Percentiles rank a stretch among this genome's conserved stretches.
These are phyloP conservation scores for Mormyrus iriodes DNA, from an alignment of 2,113 vertebrate species.

Conservation along the genomic window DNA sequence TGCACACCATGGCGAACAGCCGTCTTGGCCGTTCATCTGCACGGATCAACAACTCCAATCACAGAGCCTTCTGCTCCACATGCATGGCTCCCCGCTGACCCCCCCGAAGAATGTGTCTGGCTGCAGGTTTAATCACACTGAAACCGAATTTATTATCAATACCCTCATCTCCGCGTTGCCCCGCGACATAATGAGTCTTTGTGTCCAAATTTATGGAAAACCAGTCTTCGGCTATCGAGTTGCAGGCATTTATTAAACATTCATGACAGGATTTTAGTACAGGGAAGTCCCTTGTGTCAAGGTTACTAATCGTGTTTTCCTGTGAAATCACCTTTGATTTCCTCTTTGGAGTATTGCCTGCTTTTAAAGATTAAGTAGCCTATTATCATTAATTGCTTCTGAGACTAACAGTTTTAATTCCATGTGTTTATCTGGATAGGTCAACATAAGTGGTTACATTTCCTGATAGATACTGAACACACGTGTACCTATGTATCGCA, in stretches of 20 bases:
- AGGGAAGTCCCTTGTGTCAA: conserved; percentile 24
- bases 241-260: conserved; percentile 44
- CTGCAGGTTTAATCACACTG: conserved; percentile 14
- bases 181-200: conserved; percentile 44
- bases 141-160: conserved; percentile 31
- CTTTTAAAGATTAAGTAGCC: not conserved
- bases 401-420: not conserved
- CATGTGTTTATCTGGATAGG: not conserved
- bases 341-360: not conserved
- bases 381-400: not conserved
- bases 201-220: conserved; percentile 38
- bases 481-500: not conserved
- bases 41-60: not conserved
- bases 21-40: not conserved
- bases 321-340: conserved; percentile 9
- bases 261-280: conserved; percentile 27
- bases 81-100: not conserved
- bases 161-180: conserved; percentile 19
- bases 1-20: not conserved
- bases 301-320: conserved; percentile 4
- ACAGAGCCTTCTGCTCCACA: not conserved
- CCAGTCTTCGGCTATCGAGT: conserved; percentile 39
- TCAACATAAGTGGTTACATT: not conserved
- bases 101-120: not conserved
- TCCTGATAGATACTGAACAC: not conserved